These are phyloP conservation scores for Ophioderma brevispina DNA, from an alignment of 35 echinoderm and acorn worm species.

Conservation along the genomic window DNA sequence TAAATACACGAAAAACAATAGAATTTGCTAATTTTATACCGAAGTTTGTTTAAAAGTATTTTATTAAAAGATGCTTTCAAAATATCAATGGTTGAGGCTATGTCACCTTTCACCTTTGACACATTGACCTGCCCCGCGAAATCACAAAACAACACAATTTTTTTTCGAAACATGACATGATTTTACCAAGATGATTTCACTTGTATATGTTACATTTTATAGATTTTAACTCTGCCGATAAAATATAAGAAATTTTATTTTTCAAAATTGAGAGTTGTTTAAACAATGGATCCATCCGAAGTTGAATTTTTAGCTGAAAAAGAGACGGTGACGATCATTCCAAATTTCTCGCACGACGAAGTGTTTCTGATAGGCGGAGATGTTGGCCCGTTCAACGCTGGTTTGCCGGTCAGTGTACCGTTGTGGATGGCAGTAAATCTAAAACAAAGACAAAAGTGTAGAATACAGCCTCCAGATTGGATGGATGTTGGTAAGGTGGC, in stretches of 20 bases:
- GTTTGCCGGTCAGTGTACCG: conserved; percentile 90
- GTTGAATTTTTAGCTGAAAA: conserved; percentile 96
- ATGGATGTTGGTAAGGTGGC: conserved; percentile 88
- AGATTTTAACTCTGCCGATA: too few relatives aligned
- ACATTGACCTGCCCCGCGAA: conserved; percentile 1
- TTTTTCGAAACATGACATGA: too few relatives aligned
- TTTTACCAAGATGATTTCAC: too few relatives aligned
- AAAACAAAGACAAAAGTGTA: conserved; percentile 95
- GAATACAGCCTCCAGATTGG: conserved; percentile 97
- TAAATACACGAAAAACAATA: not conserved
- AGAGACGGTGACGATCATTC: conserved; percentile 78
- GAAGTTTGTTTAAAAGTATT: too few relatives aligned
- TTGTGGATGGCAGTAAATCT: conserved; percentile 96
- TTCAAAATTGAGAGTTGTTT: not conserved
- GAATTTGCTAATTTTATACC: not conserved
- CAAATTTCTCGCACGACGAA: conserved; percentile 97
- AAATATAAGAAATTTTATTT: not conserved
- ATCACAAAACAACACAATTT: not conserved
- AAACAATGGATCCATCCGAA: conserved; percentile 86
- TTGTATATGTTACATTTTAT: too few relatives aligned
- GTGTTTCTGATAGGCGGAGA: conserved; percentile 91
- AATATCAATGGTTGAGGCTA: not conserved
- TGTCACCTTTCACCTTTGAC: not conserved
- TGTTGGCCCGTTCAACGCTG: conserved; percentile 93
- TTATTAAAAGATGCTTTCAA: not conserved